Evolutionary conservation across 1,140 invertebrate genomes (phyloP), one percentile per base, ranked within the genome.

Genomic region (Drosophila novamexicana): DNA sequence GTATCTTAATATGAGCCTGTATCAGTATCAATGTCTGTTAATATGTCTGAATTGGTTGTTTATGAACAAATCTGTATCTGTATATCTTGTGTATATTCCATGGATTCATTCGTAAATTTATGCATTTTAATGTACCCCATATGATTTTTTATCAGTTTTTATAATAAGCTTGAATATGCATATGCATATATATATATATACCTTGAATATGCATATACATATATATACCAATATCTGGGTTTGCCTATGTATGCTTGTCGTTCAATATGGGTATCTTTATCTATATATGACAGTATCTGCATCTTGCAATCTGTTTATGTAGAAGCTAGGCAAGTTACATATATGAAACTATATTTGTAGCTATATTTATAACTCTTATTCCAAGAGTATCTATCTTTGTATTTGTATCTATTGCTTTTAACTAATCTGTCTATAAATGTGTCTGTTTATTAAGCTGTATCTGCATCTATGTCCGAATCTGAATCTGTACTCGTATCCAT

Each of bases 391-490:
- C 22, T 29, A 5, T 5, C 4, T 29, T 29, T 29, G 22, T 29
- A 29, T 29, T 29, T 29, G 3, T 29, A 29, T 29, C 22, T 29
- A 29, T 22, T 22, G 22, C 22, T 22, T 22, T 22, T 0, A 22
- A 22, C 22, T 1, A 22, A 45, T 59, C 44, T 34, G 14, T 37
- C 49, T 32, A 34, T 37, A 49, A 37, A 1, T 61, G n/a, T 42
- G 12, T 16, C 42, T 44, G n/a, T 44, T n/a, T 12, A 10, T 44
- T 44, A 16, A 44, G 14, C 42, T 44, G n/a, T 47, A 59, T 45
- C 14, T 59, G 40, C 42, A 63, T 50, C 12, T 29, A 18, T 42
- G 42, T 63, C 36, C 52, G 7, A 7, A 52, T 32, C 18, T 32
- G 1, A n/a, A 52, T 52, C 29, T 52, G 1, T 47, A 44, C 59